Evolutionary conservation across 2,888 invertebrate species (phyloP), one percentile per base, ranked within the genome.

Genomic region (Ellobium chinense): DNA sequence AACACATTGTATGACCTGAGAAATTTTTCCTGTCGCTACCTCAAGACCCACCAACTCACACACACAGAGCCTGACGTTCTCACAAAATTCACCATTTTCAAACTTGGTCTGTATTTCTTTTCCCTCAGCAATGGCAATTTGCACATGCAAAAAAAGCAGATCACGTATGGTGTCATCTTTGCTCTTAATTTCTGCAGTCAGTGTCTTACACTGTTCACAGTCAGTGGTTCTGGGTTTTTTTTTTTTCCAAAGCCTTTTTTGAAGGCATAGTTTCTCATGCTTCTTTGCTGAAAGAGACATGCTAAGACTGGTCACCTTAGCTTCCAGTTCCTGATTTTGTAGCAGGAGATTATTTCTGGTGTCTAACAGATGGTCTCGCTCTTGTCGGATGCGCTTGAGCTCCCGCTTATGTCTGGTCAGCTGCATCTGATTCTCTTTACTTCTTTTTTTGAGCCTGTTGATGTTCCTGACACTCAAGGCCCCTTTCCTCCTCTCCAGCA

Each of bases 21-120:
- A 9, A 21, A 69, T 37, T 39, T 69, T 69, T 9, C 39, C 69
- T 21, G 69, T 69, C 3, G 69, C 69, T 24, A 39, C 46, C 24
- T 69, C 69, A 7, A 69, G 69, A 5, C 69, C 69, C 24, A 39
- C 9, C n/a, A 69, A 39, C 5, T 18, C 37, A 36, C 27, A 56
- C 4, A 39, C 46, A 72, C 31, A 60, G 7, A 37, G 24, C 18
- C 63, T 18, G 7, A 21, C 21, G 34, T 4, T 37, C 14, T 27
- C 27, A 24, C 21, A 39, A 14, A n/a, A 39, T 37, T 4, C 29
- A 37, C 46, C 21, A 7, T 37, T 2, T 46, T 21, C 65, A 27
- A 1, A 5, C 37, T 21, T 46, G 46, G 46, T 46, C 46, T 46
- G 9, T 12, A 46, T 18, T 46, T 46, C 18, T 46, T 7, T 46